Base-by-base conservation (phyloP, 2,888 invertebrate genomes). In the Diabrotica balteata region DNA sequence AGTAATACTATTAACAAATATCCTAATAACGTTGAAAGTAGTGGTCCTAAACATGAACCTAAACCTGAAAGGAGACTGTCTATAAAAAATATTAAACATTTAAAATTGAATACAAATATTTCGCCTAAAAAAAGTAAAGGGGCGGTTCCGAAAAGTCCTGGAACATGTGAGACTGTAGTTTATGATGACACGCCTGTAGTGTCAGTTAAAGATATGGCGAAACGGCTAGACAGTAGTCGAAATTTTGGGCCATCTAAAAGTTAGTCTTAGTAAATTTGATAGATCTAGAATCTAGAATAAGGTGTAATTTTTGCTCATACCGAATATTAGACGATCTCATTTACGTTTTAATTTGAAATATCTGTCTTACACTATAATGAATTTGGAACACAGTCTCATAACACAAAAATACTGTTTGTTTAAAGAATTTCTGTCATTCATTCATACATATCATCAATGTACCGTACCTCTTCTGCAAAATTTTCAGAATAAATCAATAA, bases 21-120 rank as follows among this genome's bases (percentile, higher is more conserved):
- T 47, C 50, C 45, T 58, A 52, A 42, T 7, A 55, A 63, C 7
- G 32, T 22, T 32, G 49, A 47, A 8, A 44, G 9, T 61, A 42
- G 5, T 10, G 59, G 57, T 50, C 9, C 46, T 44, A 22, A 45
- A 17, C 42, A 60, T 22, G n/a, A 44, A n/a, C 54, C 52, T 7
- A 59, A 63, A 61, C 58, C 49, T 6, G 68, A 68, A 54, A 57
- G 70, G 44, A 67, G 76, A 62, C 65, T 80, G 60, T 80, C 77
- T n/a, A 77, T 81, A 42, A 82, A 79, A 69, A 83, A 81, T 73
- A 73, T 82, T n/a, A 78, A 76, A 69, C 76, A 73, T 63, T 70
- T 77, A 22, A 75, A 73, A 55, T 59, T 75, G 7, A 74, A 74
- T 49, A 69, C 70, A 4, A 53, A 52, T 54, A 7, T 73, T 45